These are phyloP conservation scores for Eubasilissa splendida DNA, from an alignment of 2,888 invertebrate species.

Conservation along the genomic window DNA sequence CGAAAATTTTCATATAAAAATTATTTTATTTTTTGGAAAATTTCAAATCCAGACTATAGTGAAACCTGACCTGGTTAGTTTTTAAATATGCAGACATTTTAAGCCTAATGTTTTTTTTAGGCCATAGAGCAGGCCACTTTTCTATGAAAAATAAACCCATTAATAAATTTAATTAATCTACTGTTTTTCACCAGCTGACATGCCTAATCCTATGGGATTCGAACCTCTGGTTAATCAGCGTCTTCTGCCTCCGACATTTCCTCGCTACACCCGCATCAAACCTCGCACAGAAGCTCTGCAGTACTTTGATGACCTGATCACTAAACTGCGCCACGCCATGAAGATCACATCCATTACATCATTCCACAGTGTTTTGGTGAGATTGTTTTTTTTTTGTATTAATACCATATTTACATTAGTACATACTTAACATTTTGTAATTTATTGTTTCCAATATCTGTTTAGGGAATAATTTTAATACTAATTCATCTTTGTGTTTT, in stretches of 20 bases:
- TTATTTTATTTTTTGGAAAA: too few species aligned
- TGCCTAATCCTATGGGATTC: constrained; percentile 91
- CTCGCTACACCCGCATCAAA: constrained; percentile 94
- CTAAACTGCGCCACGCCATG: constrained; percentile 85
- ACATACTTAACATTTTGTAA: neutral
- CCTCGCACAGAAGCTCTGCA: constrained; percentile 82
- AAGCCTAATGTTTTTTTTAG: too few species aligned
- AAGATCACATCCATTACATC: constrained; percentile 85
- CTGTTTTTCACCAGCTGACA: constrained; percentile 72
- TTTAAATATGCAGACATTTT: too few species aligned
- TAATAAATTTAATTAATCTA: neutral
- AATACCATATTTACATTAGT: neutral
- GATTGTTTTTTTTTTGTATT: constrained; percentile 55
- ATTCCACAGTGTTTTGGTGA: constrained; percentile 87
- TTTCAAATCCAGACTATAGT: too few species aligned
- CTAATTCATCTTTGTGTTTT: too few species aligned
- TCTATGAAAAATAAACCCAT: neutral
- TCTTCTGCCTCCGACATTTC: constrained; percentile 97
- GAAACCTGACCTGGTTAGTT: too few species aligned
- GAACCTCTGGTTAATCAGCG: constrained; percentile 97
- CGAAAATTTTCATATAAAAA: too few species aligned
- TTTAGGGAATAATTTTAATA: too few species aligned
- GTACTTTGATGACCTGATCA: constrained; percentile 88
- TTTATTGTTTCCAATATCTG: too few species aligned
- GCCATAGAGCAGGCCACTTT: too few species aligned